Percentiles rank a stretch among this genome's conserved stretches.
These are phyloP conservation scores for Virgularia gustaviana DNA, from an alignment of 92 coral and sea anemone genomes.

Conservation along the genomic window DNA sequence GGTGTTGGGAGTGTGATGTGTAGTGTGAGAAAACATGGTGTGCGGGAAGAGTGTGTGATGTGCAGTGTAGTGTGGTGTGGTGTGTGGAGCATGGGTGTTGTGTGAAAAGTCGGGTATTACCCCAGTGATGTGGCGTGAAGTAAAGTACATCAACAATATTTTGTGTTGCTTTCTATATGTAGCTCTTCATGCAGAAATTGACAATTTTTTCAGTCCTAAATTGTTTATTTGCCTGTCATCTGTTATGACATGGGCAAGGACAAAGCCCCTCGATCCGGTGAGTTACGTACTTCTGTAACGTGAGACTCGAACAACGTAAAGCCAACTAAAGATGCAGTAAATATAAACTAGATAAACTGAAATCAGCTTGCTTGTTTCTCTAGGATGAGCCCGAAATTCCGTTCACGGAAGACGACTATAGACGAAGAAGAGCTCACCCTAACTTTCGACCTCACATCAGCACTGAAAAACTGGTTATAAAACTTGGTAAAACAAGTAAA, in stretches of 20 bases:
- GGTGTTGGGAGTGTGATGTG: no score
- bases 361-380: not conserved
- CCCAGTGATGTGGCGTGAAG: no score
- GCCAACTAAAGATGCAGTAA: no score
- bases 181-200: slow-evolving; percentile 99
- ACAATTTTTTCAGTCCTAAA: slow-evolving; percentile 68
- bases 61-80: no score
- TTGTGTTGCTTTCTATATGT: not conserved
- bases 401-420: slow-evolving; percentile 97
- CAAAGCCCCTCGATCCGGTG: slow-evolving; percentile 97
- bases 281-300: no score
- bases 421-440: slow-evolving; percentile 96
- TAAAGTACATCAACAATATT: not conserved
- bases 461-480: slow-evolving; percentile 93
- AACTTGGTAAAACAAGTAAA: slow-evolving; percentile 90
- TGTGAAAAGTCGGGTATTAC: no score
- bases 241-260: slow-evolving; percentile 97
- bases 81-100: no score
- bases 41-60: no score
- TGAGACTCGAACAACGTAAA: no score
- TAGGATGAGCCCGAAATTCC: slow-evolving; percentile 99
- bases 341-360: no score
- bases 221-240: slow-evolving; percentile 88
- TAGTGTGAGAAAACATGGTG: no score
- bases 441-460: slow-evolving; percentile 95